Evolutionary conservation across 2,797 vertebrate species (phyloP), one percentile per base, ranked within the genome.

Genomic region (Sebastes ruberrimus): DNA sequence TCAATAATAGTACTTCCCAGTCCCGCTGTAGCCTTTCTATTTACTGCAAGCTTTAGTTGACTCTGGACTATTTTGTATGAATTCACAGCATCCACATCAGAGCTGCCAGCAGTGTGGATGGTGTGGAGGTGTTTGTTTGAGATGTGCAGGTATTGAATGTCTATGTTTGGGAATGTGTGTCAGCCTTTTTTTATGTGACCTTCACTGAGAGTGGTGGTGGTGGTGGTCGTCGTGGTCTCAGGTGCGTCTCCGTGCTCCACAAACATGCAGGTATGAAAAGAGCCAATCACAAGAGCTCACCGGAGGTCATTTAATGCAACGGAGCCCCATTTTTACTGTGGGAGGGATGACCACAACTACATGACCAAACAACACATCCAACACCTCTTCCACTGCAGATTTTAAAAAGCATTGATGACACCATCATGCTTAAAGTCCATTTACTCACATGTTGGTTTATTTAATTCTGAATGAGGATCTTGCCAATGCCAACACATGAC

Each of bases 251-350:
- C 4, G 7, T 20, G 55, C 22, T 62, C 49, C 42, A 71, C 32
- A 20, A 60, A 23, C 72, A 71, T 56, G 70, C 86, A 87, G 81
- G 86, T 85, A 32, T 61, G 16, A 69, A 23, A 80, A 13, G 7
- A 80, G 14, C 78, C 82, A 88, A 81, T 78, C 56, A 81, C 62
- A 66, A 4, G 8, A 84, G 66, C 76, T 76, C 57, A 56, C 69
- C 80, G 62, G 83, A 85, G 77, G 81, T 87, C 78, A 68, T 80
- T 84, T 71, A 64, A 81, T 71, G 76, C 14, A 81, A 76, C 16
- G 18, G 49, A 88, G 59, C 18, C 0, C 35, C 7, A n/a, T 5
- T 60, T 35, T 74, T 53, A 30, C 23, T 10, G 5, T 14, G 42
- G 57, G 55, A 68, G 49, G 53, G n/a, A 35, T 20, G n/a, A 55